Evolutionary conservation across 2,797 vertebrate species (phyloP).

Genomic region (Sebastolobus alascanus): DNA sequence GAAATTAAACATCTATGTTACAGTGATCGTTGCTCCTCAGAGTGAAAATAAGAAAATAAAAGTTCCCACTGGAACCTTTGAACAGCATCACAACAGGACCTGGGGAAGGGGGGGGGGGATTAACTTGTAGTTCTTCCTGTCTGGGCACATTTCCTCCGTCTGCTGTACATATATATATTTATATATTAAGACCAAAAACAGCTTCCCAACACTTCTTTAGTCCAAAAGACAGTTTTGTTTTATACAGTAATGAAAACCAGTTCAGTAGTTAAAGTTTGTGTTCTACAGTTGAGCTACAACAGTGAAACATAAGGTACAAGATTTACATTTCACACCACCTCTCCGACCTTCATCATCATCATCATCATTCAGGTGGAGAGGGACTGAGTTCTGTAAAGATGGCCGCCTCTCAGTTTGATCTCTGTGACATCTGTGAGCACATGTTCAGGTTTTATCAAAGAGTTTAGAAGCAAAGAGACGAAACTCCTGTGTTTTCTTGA

Average conservation of each 20-base stretch:
- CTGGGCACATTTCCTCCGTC: slow-evolving; percentile 72
- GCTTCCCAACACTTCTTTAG: slow-evolving; percentile 66
- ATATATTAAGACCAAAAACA: slow-evolving; percentile 66
- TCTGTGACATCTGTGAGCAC: not conserved
- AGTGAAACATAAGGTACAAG: slow-evolving; percentile 91
- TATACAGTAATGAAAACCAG: slow-evolving; percentile 89
- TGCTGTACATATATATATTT: slow-evolving; percentile 53
- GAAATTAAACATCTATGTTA: slow-evolving; percentile 93
- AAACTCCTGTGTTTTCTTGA: no score
- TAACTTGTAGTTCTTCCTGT: not conserved
- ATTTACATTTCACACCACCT: slow-evolving; percentile 89
- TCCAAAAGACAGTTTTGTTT: slow-evolving; percentile 77
- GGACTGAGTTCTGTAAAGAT: slow-evolving; percentile 41
- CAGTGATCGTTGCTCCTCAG: slow-evolving; percentile 86
- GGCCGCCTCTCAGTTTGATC: slow-evolving; percentile 5
- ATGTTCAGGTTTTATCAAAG: not conserved
- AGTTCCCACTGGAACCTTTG: slow-evolving; percentile 78
- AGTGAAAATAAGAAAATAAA: slow-evolving; percentile 18
- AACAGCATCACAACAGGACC: slow-evolving; percentile 74
- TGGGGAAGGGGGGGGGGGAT: no score
- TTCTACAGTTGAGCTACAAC: slow-evolving; percentile 91
- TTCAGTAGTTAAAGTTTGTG: slow-evolving; percentile 90
- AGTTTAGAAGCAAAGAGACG: not conserved
- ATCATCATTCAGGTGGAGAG: not conserved
- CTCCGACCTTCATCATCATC: slow-evolving; percentile 63